Conservation (phyloP, 2,113 vertebrate species). For the Hippoglossus stenolepis region DNA sequence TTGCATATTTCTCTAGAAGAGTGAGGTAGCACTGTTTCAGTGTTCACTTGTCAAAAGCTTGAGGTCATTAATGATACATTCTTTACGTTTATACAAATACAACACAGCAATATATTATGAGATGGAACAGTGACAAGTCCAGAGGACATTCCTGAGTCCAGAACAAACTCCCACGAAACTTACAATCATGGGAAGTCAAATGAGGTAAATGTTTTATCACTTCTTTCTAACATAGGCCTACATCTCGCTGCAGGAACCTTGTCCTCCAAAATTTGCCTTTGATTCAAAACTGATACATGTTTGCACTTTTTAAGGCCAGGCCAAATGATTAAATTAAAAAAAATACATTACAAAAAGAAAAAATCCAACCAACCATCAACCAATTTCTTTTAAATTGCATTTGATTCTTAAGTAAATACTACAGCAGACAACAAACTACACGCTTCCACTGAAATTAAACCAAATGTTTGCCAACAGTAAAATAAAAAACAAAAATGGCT, state of each 20-base stretch:
- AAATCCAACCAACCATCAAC: conserved; percentile 14
- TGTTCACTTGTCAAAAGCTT: conserved; percentile 53
- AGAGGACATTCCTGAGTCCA: conserved; percentile 59
- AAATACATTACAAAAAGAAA: conserved; percentile 4
- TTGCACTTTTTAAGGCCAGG: conserved; percentile 17
- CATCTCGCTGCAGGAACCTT: conserved; percentile 25
- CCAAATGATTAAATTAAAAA: conserved; percentile 63
- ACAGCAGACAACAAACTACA: neutral
- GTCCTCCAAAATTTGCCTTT: conserved; percentile 12
- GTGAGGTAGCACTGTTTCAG: conserved; percentile 78
- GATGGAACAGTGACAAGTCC: conserved; percentile 54
- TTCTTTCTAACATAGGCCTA: conserved; percentile 19
- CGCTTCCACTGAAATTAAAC: conserved; percentile 27
- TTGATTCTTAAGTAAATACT: conserved; percentile 14
- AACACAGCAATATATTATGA: conserved; percentile 62
- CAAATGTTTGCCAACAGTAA: conserved; percentile 7
- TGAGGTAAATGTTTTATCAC: conserved; percentile 74
- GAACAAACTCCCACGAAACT: conserved; percentile 71
- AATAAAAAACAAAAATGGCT: conserved; percentile 3
- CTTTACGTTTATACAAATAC: conserved; percentile 63
- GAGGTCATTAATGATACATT: conserved; percentile 67
- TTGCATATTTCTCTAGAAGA: conserved; percentile 72
- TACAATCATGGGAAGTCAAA: conserved; percentile 69
- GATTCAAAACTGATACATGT: conserved; percentile 42
- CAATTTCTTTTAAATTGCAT: neutral